A percentile compares a stretch with the other conserved stretches of the same genome.
These are phyloP conservation scores for Cacatua alba DNA, from an alignment of 2,113 vertebrate species.

Conservation along the genomic window DNA sequence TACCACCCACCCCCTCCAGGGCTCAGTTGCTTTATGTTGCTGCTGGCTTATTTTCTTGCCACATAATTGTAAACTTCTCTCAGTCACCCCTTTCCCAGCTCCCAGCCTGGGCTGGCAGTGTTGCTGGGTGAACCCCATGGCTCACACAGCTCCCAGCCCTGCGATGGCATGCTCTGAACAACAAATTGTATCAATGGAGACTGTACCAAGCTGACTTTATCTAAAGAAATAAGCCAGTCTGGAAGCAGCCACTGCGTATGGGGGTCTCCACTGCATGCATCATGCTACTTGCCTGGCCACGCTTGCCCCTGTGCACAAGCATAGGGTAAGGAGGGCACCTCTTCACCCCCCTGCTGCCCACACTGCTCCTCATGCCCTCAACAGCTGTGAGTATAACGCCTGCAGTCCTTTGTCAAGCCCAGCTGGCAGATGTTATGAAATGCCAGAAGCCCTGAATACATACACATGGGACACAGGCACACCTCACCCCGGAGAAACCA, in stretches of 20 bases:
- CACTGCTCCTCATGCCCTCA: not conserved
- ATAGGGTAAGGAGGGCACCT: rapidly evolving
- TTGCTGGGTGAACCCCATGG: rapidly evolving
- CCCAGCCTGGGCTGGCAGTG: not conserved
- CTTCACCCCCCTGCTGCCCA: not conserved
- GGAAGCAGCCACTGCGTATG: not conserved
- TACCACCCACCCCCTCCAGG: not conserved
- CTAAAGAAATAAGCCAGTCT: not conserved
- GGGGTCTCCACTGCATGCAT: not conserved
- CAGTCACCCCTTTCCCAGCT: not conserved
- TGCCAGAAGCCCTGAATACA: not conserved
- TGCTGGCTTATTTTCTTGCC: not conserved
- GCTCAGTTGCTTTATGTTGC: not conserved
- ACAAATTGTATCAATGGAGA: not conserved
- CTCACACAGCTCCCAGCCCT: rapidly evolving
- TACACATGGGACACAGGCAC: rapidly evolving
- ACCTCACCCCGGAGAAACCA: not conserved
- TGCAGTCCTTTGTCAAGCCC: not conserved
- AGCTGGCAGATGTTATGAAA: not conserved
- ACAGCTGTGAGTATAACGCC: rapidly evolving
- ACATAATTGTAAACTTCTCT: not conserved
- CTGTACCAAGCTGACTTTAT: not conserved
- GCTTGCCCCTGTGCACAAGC: not conserved
- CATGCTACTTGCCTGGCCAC: not conserved
- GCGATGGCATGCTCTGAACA: rapidly evolving